A percentile compares a stretch with the other conserved stretches of the same genome.
Evolutionary conservation across 2,797 vertebrate species (phyloP).

Genomic region (Odontamblyopus rebecca): DNA sequence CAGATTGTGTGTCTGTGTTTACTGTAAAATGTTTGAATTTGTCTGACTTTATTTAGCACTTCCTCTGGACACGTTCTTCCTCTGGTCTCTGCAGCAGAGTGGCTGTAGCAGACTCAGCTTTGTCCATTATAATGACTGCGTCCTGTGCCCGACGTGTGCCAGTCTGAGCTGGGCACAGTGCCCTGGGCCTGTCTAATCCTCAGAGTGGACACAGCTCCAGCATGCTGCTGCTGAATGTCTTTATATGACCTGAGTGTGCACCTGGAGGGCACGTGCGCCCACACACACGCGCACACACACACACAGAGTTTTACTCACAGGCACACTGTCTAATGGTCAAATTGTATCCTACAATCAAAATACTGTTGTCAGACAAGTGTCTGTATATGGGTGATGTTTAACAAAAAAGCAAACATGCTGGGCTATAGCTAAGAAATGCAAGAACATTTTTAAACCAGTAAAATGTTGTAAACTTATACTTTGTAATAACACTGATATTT

Average conservation of each 20-base stretch:
- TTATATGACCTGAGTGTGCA: conserved; percentile 57
- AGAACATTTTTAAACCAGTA: not conserved
- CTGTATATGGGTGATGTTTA: not conserved
- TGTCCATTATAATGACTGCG: conserved; percentile 65
- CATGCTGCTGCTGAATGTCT: conserved; percentile 62
- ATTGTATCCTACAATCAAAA: not conserved
- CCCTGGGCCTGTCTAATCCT: conserved; percentile 58
- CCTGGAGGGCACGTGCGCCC: conserved; percentile 30
- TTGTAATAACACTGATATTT: conserved; percentile 21
- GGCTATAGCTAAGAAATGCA: not conserved
- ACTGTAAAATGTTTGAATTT: not conserved
- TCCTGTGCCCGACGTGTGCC: conserved; percentile 59
- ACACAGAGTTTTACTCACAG: not conserved
- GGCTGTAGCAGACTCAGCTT: conserved; percentile 46
- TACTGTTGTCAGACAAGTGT: not conserved
- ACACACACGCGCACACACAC: not conserved
- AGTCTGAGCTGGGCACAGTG: conserved; percentile 56
- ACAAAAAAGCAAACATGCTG: not conserved
- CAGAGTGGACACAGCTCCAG: conserved; percentile 58
- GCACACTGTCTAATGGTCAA: not conserved
- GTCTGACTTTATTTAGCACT: not conserved
- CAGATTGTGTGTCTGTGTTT: not conserved
- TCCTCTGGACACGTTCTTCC: conserved; percentile 10
- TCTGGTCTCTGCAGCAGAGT: conserved; percentile 42
- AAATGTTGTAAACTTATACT: not conserved